phyloP scores from a whole-genome alignment of 2,888 invertebrate species.

The Cerceris rybyensis region DNA sequence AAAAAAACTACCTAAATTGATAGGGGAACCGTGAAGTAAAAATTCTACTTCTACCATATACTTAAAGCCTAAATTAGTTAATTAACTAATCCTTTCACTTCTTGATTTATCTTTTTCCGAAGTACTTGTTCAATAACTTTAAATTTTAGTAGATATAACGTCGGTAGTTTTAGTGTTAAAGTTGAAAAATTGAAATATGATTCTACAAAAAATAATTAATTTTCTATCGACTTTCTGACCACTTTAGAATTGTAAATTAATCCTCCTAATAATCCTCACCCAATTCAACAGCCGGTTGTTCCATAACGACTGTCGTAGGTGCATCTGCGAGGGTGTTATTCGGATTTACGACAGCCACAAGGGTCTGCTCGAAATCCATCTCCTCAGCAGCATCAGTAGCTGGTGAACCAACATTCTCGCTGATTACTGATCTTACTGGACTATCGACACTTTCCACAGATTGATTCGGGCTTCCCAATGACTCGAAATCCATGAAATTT shows the following conservation, averaged over 20 bases:
- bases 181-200: too few species aligned
- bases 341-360: constrained; percentile 72
- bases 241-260: not conserved
- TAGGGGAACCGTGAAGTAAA: too few species aligned
- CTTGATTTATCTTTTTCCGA: too few species aligned
- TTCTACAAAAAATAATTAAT: too few species aligned
- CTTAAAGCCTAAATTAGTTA: too few species aligned
- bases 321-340: constrained; percentile 45
- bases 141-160: too few species aligned
- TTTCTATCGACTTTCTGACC: too few species aligned
- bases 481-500: constrained; percentile 73
- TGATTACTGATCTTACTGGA: constrained; percentile 73
- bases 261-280: constrained; percentile 5
- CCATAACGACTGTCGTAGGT: constrained; percentile 28
- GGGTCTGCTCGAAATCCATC: constrained; percentile 71
- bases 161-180: too few species aligned
- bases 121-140: too few species aligned
- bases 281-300: constrained; percentile 46
- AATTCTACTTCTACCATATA: too few species aligned
- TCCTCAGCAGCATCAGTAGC: constrained; percentile 71
- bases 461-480: constrained; percentile 73
- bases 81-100: too few species aligned
- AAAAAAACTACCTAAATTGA: too few species aligned
- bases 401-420: constrained; percentile 77
- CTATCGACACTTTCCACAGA: constrained; percentile 71